phyloP scores from a whole-genome alignment of 2,888 invertebrate species.

The Cylloceria caligata region DNA sequence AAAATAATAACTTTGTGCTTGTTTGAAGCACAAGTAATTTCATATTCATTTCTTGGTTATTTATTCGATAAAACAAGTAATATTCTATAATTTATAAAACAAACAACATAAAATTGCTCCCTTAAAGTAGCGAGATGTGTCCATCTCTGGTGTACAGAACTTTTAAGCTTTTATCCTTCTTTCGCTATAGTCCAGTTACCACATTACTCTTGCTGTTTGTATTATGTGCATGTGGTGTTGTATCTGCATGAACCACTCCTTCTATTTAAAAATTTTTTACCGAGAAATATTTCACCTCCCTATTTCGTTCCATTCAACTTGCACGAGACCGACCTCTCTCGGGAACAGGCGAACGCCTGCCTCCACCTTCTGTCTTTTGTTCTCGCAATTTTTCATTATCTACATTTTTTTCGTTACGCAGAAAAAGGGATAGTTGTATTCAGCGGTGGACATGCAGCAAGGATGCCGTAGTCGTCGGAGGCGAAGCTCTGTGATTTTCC shows the following conservation, averaged over 20 bases:
- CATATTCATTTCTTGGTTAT: not conserved
- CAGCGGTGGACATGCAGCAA: not conserved
- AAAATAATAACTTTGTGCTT: not conserved
- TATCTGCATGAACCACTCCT: not conserved
- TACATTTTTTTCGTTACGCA: conserved; percentile 25
- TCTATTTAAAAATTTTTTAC: not conserved
- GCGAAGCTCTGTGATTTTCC: not conserved
- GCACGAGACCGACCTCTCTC: conserved; percentile 4
- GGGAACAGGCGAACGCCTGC: not conserved
- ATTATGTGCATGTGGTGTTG: too few species aligned
- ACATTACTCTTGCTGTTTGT: too few species aligned
- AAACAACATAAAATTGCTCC: not conserved
- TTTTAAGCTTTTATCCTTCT: not conserved
- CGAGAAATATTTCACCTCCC: not conserved
- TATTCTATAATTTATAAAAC: not conserved
- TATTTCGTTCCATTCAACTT: conserved; percentile 2
- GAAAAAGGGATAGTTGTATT: conserved; percentile 25
- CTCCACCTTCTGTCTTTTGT: conserved; percentile 39
- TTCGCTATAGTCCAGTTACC: too few species aligned
- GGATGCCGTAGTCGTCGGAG: not conserved
- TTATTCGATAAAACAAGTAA: not conserved
- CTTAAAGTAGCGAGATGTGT: not conserved
- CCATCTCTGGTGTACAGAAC: too few species aligned
- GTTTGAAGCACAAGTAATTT: not conserved
- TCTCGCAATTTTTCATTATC: conserved; percentile 51